Conservation (phyloP, 1,140 invertebrate species). For the Drosophila nannoptera region DNA sequence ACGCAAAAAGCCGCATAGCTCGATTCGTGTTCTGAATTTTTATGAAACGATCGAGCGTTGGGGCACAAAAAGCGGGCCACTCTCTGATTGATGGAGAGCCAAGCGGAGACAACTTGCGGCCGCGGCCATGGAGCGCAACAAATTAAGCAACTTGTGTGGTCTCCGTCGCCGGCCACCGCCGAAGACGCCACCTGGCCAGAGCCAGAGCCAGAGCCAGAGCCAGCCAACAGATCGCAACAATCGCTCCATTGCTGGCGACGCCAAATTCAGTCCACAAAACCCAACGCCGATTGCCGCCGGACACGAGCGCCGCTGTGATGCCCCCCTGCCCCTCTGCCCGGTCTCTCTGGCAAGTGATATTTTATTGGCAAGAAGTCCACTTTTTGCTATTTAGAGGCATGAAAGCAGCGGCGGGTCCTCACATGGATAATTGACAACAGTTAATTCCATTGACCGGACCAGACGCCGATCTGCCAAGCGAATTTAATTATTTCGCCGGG, state of each 20-base stretch:
- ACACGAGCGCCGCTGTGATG: constrained; percentile 59
- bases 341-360: constrained; percentile 65
- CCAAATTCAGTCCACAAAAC: constrained; percentile 66
- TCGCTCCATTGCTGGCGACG: constrained; percentile 35
- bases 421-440: constrained; percentile 74
- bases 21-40: constrained; percentile 69
- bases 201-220: constrained; percentile 54
- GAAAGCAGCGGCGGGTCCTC: constrained; percentile 64
- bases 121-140: constrained; percentile 61
- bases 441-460: constrained; percentile 66
- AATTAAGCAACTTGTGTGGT: constrained; percentile 75
- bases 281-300: constrained; percentile 42
- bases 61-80: constrained; percentile 46
- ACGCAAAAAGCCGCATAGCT: constrained; percentile 45
- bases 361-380: constrained; percentile 58
- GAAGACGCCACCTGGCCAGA: constrained; percentile 72
- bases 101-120: constrained; percentile 64
- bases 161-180: constrained; percentile 46
- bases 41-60: constrained; percentile 55
- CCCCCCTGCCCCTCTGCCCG: constrained; percentile 3
- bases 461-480: constrained; percentile 56
- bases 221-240: constrained; percentile 22
- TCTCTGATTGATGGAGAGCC: constrained; percentile 72
- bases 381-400: constrained; percentile 72
- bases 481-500: constrained; percentile 64